Percentiles rank a stretch among this genome's conserved stretches.
These are phyloP conservation scores for Sphecodes monilicornis DNA, from an alignment of 2,888 invertebrate genomes.

Conservation along the genomic window DNA sequence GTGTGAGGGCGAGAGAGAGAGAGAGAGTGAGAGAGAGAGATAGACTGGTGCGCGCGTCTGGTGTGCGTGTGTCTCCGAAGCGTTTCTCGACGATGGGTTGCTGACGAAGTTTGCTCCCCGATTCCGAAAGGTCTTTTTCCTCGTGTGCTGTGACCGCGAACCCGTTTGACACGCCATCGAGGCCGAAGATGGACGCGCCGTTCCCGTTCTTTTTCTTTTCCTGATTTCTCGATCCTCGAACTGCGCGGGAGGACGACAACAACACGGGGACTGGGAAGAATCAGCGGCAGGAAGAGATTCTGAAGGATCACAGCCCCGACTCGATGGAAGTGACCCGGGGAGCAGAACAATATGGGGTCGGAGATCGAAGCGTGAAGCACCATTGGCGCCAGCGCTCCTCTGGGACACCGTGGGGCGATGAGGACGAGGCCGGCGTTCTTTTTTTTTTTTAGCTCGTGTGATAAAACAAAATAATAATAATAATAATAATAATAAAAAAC, in stretches of 20 bases:
- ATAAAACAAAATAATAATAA: not conserved
- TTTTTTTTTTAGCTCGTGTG: conserved; percentile 2
- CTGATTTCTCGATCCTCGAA: not conserved
- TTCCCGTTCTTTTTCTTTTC: conserved; percentile 30
- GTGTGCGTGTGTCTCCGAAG: conserved; percentile 4
- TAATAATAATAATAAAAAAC: too few relatives aligned
- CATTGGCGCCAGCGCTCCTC: not conserved
- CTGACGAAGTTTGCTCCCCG: not conserved
- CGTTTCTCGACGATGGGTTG: conserved; percentile 6
- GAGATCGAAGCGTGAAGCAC: not conserved
- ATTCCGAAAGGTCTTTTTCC: conserved; percentile 11
- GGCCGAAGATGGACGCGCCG: conserved; percentile 49
- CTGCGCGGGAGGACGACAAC: not conserved
- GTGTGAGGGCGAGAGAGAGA: too few relatives aligned
- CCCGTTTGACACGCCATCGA: conserved; percentile 23
- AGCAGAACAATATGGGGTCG: not conserved
- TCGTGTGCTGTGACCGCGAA: conserved; percentile 39
- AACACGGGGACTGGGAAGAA: not conserved
- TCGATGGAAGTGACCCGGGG: not conserved
- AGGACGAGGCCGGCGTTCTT: not conserved
- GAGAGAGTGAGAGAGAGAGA: not conserved
- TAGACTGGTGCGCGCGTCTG: conserved; percentile 14
- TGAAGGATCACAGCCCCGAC: not conserved
- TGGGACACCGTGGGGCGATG: not conserved
- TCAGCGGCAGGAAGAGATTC: not conserved